These are phyloP conservation scores for Caenorhabditis sp. DNA, from an alignment of 2,888 invertebrate species.

Conservation along the genomic window DNA sequence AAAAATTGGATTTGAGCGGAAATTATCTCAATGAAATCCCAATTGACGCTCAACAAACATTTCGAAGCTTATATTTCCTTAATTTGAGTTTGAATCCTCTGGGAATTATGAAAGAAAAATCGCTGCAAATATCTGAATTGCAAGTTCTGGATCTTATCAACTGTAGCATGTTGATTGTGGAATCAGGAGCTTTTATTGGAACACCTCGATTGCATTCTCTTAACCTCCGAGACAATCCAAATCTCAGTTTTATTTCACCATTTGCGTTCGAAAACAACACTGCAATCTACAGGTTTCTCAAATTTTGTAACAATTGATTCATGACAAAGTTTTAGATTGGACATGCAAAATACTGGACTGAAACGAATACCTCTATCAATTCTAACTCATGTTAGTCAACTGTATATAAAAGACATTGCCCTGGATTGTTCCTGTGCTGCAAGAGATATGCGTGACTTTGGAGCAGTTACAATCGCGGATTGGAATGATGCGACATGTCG, in stretches of 20 bases:
- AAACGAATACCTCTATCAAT: constrained; percentile 33
- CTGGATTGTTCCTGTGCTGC: constrained; percentile 58
- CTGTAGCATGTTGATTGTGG: constrained; percentile 42
- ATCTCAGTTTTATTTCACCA: constrained; percentile 50
- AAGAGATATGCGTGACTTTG: constrained; percentile 33
- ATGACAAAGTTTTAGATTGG: constrained; percentile 23
- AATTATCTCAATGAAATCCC: constrained; percentile 46
- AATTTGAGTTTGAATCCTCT: constrained; percentile 58
- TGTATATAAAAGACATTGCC: constrained; percentile 13
- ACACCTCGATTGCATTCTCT: constrained; percentile 54
- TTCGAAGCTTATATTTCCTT: constrained; percentile 34
- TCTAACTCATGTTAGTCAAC: constrained; percentile 21
- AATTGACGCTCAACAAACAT: constrained; percentile 48
- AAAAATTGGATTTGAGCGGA: constrained; percentile 45
- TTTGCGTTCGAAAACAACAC: constrained; percentile 50
- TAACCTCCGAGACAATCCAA: constrained; percentile 47
- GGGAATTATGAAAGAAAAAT: constrained; percentile 27
- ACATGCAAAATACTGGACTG: constrained; percentile 37
- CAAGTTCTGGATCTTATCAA: constrained; percentile 50
- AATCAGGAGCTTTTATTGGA: constrained; percentile 56
- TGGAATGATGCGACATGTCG: constrained; percentile 58
- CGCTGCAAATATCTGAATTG: constrained; percentile 42
- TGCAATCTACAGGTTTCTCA: constrained; percentile 29
- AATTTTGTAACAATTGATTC: not conserved
- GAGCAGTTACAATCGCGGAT: constrained; percentile 55